Percentiles rank a stretch among this genome's conserved stretches.
Evolutionary conservation across 2,113 vertebrate species (phyloP).

Genomic region (Cricetomys ansorgei): DNA sequence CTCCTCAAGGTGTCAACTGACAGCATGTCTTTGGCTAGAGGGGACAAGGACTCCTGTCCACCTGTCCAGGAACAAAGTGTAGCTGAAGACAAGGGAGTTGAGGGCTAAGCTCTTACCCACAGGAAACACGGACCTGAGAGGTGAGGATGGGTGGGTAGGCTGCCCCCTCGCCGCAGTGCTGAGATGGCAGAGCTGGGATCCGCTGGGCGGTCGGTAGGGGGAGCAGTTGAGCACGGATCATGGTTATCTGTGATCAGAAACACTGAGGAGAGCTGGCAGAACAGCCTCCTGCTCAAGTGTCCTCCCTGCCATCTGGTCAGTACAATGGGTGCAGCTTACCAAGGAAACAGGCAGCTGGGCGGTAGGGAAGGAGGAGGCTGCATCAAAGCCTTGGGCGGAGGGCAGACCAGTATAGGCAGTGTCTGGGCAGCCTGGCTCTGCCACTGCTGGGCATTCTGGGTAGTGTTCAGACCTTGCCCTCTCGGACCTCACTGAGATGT

Average conservation of each 20-base stretch:
- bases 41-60: background rate
- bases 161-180: background rate
- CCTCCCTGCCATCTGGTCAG: background rate
- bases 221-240: fast-evolving
- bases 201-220: background rate
- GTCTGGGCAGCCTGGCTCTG: background rate
- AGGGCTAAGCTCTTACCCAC: background rate
- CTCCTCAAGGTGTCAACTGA: background rate
- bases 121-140: background rate
- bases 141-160: background rate
- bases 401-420: background rate
- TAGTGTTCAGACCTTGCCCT: background rate
- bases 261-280: background rate
- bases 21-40: background rate
- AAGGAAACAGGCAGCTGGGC: background rate
- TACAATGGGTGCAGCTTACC: slow-evolving; percentile 41
- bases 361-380: background rate
- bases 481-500: background rate
- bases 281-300: background rate
- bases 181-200: background rate
- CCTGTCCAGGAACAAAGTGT: background rate
- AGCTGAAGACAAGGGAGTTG: background rate
- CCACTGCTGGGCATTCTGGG: background rate
- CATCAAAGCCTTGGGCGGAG: background rate
- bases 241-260: background rate